Conservation (phyloP, 1,140 invertebrate genomes). For the Atopsyche davidsoni region DNA sequence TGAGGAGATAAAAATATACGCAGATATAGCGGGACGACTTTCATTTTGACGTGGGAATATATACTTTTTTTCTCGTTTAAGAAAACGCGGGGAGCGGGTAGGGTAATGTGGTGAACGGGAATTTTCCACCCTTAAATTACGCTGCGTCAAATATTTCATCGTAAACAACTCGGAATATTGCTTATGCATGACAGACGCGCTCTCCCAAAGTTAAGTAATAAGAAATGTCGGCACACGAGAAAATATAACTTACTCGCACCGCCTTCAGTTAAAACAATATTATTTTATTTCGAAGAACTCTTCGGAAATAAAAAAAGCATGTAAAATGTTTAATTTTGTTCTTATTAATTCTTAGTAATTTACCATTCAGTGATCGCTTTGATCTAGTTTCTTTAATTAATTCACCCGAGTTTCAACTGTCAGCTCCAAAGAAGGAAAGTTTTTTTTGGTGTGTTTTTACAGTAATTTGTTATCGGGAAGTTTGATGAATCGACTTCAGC, state of each 20-base stretch:
- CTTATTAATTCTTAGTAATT: too few species aligned
- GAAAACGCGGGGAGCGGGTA: constrained; percentile 15
- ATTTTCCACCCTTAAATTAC: constrained; percentile 29
- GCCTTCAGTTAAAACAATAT: not conserved
- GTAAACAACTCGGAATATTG: constrained; percentile 31
- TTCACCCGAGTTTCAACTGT: too few species aligned
- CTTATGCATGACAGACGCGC: constrained; percentile 29
- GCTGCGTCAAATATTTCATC: constrained; percentile 32
- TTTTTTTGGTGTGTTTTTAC: too few species aligned
- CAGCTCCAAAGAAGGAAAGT: too few species aligned
- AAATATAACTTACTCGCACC: not conserved
- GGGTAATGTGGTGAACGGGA: constrained; percentile 22
- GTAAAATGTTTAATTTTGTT: too few species aligned
- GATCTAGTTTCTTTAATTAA: too few species aligned
- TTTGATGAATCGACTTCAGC: too few species aligned
- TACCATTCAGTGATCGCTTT: too few species aligned
- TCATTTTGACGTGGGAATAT: constrained; percentile 30
- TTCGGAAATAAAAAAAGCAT: too few species aligned
- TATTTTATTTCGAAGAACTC: too few species aligned
- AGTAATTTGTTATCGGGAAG: too few species aligned
- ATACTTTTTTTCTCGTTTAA: constrained; percentile 27
- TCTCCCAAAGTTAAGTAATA: constrained; percentile 9
- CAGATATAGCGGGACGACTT: constrained; percentile 31
- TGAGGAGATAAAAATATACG: constrained; percentile 17
- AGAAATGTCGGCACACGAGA: not conserved